These are phyloP conservation scores for Sardina pilchardus DNA, from an alignment of 2,113 vertebrate species.

Conservation along the genomic window DNA sequence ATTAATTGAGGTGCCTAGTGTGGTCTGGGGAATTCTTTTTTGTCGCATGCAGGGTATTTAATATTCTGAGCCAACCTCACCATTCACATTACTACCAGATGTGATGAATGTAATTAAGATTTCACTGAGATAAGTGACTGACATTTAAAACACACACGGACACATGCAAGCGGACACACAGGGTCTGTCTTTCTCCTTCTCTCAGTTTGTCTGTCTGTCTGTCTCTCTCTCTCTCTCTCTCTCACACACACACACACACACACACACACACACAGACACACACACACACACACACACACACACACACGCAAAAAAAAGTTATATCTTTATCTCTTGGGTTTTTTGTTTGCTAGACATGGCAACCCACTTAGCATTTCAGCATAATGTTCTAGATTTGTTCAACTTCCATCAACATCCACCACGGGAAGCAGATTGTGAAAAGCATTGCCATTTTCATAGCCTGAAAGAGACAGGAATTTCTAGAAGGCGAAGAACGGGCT, in stretches of 20 bases:
- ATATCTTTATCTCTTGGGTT: background rate
- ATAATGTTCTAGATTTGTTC: background rate
- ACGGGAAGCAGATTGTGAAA: background rate
- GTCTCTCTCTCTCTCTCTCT: too few relatives aligned
- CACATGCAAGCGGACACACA: background rate
- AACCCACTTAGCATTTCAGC: background rate
- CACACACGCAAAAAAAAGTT: background rate
- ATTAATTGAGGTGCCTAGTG: background rate
- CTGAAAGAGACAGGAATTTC: background rate
- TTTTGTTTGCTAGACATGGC: background rate
- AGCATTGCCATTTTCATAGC: background rate
- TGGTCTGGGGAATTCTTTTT: background rate
- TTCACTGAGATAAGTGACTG: constrained; percentile 25
- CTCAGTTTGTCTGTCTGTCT: too few relatives aligned
- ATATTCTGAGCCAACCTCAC: constrained; percentile 2
- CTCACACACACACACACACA: background rate
- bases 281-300: background rate
- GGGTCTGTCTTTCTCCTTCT: too few relatives aligned
- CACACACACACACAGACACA: background rate
- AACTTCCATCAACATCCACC: background rate
- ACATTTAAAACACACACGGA: constrained; percentile 31
- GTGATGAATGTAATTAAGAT: constrained; percentile 40
- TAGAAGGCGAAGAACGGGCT: background rate
- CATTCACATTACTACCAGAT: background rate
- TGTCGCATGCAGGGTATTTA: background rate